Conservation (phyloP, 1,140 invertebrate genomes). For the Drosophila nigrodunni region DNA sequence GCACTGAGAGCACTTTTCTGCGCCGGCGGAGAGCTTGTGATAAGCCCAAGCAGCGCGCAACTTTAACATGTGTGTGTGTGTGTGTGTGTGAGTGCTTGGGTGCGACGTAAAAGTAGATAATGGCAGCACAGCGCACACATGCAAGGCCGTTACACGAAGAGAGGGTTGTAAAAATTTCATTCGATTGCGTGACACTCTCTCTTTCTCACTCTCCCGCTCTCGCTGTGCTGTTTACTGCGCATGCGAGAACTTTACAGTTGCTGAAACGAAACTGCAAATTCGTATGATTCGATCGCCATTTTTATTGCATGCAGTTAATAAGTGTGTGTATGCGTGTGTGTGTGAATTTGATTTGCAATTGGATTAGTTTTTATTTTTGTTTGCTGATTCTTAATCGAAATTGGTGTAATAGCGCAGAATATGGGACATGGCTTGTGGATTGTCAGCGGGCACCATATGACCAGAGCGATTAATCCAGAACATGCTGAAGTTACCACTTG, state of each 20-base stretch:
- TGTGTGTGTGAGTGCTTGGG: not conserved
- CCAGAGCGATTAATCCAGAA: slow-evolving; percentile 90
- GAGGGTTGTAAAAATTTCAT: slow-evolving; percentile 54
- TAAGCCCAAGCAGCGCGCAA: slow-evolving; percentile 52
- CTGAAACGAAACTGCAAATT: slow-evolving; percentile 22
- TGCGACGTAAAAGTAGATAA: slow-evolving; percentile 38
- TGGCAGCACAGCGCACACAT: slow-evolving; percentile 18
- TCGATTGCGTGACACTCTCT: slow-evolving; percentile 21
- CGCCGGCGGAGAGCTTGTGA: slow-evolving; percentile 61
- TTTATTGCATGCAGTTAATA: not conserved
- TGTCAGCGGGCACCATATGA: slow-evolving; percentile 86
- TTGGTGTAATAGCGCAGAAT: slow-evolving; percentile 73
- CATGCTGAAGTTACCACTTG: slow-evolving; percentile 88
- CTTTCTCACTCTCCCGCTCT: slow-evolving; percentile 3
- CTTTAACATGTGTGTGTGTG: slow-evolving; percentile 44
- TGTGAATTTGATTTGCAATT: not conserved
- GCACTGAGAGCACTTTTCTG: slow-evolving; percentile 64
- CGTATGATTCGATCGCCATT: slow-evolving; percentile 44
- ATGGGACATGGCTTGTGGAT: slow-evolving; percentile 75
- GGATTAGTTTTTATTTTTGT: slow-evolving; percentile 2
- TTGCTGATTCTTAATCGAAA: slow-evolving; percentile 44
- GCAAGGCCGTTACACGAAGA: slow-evolving; percentile 52
- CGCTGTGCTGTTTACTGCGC: slow-evolving; percentile 50
- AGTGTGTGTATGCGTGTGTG: not conserved
- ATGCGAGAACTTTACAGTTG: slow-evolving; percentile 75